Base-by-base conservation (phyloP, 2,113 vertebrate genomes). In the Percopsis transmontana region DNA sequence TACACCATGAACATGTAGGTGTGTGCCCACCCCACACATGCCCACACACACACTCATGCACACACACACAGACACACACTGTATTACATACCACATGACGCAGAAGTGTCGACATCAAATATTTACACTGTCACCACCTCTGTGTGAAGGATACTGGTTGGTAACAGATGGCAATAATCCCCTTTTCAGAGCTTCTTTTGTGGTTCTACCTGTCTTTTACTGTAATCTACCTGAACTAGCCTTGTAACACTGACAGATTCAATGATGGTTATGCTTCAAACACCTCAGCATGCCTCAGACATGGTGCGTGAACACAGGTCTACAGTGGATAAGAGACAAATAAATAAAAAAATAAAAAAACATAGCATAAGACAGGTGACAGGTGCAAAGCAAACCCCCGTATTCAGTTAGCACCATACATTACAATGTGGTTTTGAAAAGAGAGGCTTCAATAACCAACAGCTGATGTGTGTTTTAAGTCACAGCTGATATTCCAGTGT, bases 401-500 rank as follows among this genome's bases (percentile, higher is more conserved):
- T 20, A 41, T 60, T 65, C 56, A 58, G 60, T 62, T 38, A 76
- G 59, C 66, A 66, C 66, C 69, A 58, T 2, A 1, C 16, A 23
- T 33, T 50, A 8, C 40, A 15, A 59, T 53, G 23, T 66, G 65
- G 66, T 15, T 62, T 57, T n/a, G 56, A 71, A 68, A 72, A 53
- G 39, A 23, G 16, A 50, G 64, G 52, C 18, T 42, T 55, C 50
- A 50, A 11, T 52, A 13, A 33, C 20, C 48, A 67, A 45, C 61
- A 62, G 63, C 64, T 54, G 54, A 62, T 53, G 53, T 53, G 53
- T 58, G 68, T 81, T 55, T 70, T 42, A 10, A 2, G 56, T 62
- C 39, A 68, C 48, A 44, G 74, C 52, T 58, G 40, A 69, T 70
- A 70, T 81, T 92, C 90, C 90, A 91, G 91, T 92, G 90, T 91